Percentiles rank a stretch among this genome's conserved stretches.
phyloP scores from a whole-genome alignment of 2,888 invertebrate species.

The Trisateles emortualis region DNA sequence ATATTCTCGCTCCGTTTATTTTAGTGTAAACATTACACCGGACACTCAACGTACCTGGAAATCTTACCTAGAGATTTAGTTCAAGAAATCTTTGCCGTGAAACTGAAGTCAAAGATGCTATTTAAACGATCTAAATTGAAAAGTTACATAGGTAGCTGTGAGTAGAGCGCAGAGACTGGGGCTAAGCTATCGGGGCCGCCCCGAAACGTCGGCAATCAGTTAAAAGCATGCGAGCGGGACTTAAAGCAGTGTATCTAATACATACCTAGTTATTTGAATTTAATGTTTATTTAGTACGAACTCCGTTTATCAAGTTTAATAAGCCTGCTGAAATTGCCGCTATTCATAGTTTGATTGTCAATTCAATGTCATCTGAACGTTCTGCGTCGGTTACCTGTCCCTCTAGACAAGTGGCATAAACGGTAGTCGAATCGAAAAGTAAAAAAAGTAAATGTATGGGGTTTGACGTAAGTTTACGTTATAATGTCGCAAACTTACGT shows the following conservation, averaged over 20 bases:
- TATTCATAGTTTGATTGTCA: too few relatives aligned
- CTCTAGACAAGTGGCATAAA: too few relatives aligned
- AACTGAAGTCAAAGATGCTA: slow-evolving; percentile 34
- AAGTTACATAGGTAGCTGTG: slow-evolving; percentile 33
- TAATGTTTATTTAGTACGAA: too few relatives aligned
- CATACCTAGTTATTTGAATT: background rate
- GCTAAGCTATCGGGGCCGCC: slow-evolving; percentile 46
- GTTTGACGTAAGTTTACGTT: too few relatives aligned
- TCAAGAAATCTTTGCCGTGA: slow-evolving; percentile 18
- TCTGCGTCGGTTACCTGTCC: too few relatives aligned
- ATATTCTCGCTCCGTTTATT: slow-evolving; percentile 3
- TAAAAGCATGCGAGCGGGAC: slow-evolving; percentile 54
- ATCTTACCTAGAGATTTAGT: background rate
- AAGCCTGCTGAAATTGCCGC: too few relatives aligned
- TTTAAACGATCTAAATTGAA: slow-evolving; percentile 41
- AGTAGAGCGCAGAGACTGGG: slow-evolving; percentile 24
- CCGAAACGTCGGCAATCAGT: slow-evolving; percentile 58
- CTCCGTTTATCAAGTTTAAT: too few relatives aligned
- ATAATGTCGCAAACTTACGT: too few relatives aligned
- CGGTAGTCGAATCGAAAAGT: too few relatives aligned
- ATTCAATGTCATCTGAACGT: too few relatives aligned
- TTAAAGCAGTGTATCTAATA: slow-evolving; percentile 28
- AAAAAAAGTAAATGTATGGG: too few relatives aligned
- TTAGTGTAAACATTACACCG: background rate
- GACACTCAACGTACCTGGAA: background rate